Base-by-base conservation (phyloP, 1,140 invertebrate genomes). In the Oryzaephilus surinamensis region DNA sequence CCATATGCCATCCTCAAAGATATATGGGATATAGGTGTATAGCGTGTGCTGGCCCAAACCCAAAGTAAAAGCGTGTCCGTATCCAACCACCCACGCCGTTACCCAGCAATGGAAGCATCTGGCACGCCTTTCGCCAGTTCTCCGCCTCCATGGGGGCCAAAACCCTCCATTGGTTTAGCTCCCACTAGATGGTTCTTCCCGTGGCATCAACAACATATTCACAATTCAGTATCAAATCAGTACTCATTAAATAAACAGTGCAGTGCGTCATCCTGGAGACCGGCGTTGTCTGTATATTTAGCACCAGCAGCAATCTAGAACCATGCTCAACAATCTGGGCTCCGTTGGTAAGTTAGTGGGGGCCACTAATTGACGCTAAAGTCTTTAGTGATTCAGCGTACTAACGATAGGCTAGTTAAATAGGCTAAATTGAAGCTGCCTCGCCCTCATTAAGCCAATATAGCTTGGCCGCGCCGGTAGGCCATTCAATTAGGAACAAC, bases 161-260 rank as follows among this genome's bases (percentile, higher is more conserved):
- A 39, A 34, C 48, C 46, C 48, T 40, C n/a, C n/a, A 52, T 57
- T 51, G 50, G 48, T 29, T 42, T 38, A 34, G 46, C 50, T 48
- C 54, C 52, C 48, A 53, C 55, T 48, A 31, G 41, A 34, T 24
- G 23, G 38, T 38, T 43, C 42, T 48, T 40, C 48, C 45, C 39
- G n/a, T 45, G 45, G 48, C 48, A 54, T 51, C 50, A 50, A 54
- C 51, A 52, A 54, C 52, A 58, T 58, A 60, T 58, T 60, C 56
- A 58, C 52, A 59, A 60, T 61, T 62, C 60, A 62, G 60, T 62
- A 58, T 62, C 58, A 59, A 62, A 62, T 62, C 60, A 62, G 60
- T 62, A 60, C 60, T 62, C 58, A 62, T 62, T 62, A 62, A 62
- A 62, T 62, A 62, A 62, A 62, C 60, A 62, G 58, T 62, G 58